Base-by-base conservation (phyloP, 2,797 vertebrate genomes). In the Paguma larvata region DNA sequence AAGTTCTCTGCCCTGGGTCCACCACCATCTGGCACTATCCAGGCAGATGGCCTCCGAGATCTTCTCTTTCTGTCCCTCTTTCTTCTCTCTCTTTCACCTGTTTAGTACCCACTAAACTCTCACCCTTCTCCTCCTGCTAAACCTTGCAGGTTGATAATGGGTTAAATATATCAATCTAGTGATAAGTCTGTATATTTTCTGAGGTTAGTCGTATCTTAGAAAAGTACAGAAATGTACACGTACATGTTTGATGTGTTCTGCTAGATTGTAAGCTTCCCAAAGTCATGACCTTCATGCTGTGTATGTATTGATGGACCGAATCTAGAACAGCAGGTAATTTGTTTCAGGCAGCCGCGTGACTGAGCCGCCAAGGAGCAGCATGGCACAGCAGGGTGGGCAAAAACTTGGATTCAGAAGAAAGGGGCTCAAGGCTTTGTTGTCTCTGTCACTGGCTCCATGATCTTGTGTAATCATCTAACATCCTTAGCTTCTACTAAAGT, bases 261-360 rank as follows among this genome's bases (percentile, higher is more conserved):
- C 38, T 79, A 51, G 75, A 62, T 27, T 51, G 1, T 78, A 92
- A 86, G 19, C 32, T 63, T 83, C 51, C 34, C 38, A 89, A 72
- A 19, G 38, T 89, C 79, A 91, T 51, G 84, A 93, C 38, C 23
- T 19, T 95, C 82, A 19, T n/a, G 1, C 34, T 89, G 38, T 48
- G 38, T 93, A 27, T 62, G 10, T 27, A 78, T 19, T 27, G 11
- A 67, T 44, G 84, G 53, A 19, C 15, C 85, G 67, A 53, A 89
- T 59, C 32, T 85, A 78, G 51, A 95, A 46, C 14, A 94, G 62
- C 56, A 86, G 83, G n/a, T 65, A 59, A 23, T 63, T 92, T 93
- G 38, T 87, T 85, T 87, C 34, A 34, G 83, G 6, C 15, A 48
- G 12, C 13, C 32, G n/a, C 51, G 21, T 62, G n/a, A 32, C 15